Conservation (phyloP, 2,797 vertebrate species). For the Jordanella pulchra region DNA sequence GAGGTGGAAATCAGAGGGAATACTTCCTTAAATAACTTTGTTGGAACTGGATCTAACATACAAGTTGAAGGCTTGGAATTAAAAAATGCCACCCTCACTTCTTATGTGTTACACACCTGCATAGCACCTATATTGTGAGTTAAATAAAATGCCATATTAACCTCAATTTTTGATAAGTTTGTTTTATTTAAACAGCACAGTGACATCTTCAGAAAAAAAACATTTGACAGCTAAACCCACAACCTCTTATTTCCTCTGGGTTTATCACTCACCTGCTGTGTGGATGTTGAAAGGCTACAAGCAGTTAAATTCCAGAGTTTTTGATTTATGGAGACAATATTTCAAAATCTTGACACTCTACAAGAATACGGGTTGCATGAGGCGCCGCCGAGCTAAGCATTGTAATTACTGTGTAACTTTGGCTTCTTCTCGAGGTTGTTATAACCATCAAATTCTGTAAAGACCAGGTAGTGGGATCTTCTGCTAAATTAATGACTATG, state of each 20-base stretch:
- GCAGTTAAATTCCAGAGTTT: constrained; percentile 37
- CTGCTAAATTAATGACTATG: background rate
- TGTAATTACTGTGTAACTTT: background rate
- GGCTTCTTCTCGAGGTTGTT: background rate
- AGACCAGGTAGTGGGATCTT: background rate
- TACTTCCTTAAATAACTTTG: no score
- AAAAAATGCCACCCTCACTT: no score
- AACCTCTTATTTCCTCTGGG: constrained; percentile 19
- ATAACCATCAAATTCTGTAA: constrained; percentile 3
- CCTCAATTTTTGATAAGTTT: background rate
- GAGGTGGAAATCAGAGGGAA: no score
- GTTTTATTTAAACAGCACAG: background rate
- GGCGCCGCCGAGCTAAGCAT: background rate
- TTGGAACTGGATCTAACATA: no score
- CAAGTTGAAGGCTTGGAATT: no score
- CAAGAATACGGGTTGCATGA: constrained; percentile 2
- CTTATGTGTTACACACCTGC: no score
- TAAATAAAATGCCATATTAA: background rate
- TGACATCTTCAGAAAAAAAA: background rate
- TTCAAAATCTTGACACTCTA: constrained; percentile 5
- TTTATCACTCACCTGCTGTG: constrained; percentile 37
- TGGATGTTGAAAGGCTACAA: constrained; percentile 24
- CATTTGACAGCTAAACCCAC: constrained; percentile 23
- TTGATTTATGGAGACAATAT: constrained; percentile 9
- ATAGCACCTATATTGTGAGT: no score